A percentile compares a stretch with the other conserved stretches of the same genome.
Evolutionary conservation across 2,113 vertebrate species (phyloP).

Genomic region (Plestiodon gilberti): DNA sequence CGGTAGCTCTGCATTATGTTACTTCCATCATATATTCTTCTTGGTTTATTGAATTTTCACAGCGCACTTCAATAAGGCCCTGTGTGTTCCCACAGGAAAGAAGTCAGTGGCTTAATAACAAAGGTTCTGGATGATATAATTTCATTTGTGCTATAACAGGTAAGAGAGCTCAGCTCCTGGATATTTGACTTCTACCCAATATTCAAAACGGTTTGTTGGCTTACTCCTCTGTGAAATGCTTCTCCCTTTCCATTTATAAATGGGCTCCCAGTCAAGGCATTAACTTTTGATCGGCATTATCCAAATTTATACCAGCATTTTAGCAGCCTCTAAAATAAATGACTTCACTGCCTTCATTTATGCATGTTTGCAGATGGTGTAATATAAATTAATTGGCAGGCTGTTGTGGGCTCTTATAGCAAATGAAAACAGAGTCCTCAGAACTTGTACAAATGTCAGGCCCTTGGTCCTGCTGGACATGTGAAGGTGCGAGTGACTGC

Average conservation of each 20-base stretch:
- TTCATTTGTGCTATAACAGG: constrained; percentile 52
- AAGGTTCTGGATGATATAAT: constrained; percentile 58
- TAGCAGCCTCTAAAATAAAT: constrained; percentile 3
- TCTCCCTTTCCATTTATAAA: not conserved
- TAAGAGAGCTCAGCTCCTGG: not conserved
- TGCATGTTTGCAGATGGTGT: not conserved
- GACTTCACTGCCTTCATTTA: not conserved
- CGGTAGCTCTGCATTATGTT: constrained; percentile 34
- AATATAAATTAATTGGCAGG: rapidly evolving
- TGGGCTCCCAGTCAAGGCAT: not conserved
- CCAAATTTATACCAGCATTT: constrained; percentile 8
- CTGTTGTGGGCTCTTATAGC: rapidly evolving
- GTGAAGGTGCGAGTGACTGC: no score
- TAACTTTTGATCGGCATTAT: constrained; percentile 18
- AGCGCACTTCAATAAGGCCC: constrained; percentile 40
- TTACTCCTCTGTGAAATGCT: rapidly evolving
- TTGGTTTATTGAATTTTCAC: constrained; percentile 62
- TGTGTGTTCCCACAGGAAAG: constrained; percentile 51
- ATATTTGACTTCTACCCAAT: constrained; percentile 23
- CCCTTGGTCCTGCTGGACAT: not conserved
- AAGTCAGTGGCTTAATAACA: constrained; percentile 45
- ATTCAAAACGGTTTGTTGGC: constrained; percentile 2
- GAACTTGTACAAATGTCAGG: no score
- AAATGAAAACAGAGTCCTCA: not conserved
- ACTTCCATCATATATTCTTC: constrained; percentile 64